Evolutionary conservation across 1,140 invertebrate genomes (phyloP), one percentile per base, ranked within the genome.

Genomic region (Drosophila albomicans): DNA sequence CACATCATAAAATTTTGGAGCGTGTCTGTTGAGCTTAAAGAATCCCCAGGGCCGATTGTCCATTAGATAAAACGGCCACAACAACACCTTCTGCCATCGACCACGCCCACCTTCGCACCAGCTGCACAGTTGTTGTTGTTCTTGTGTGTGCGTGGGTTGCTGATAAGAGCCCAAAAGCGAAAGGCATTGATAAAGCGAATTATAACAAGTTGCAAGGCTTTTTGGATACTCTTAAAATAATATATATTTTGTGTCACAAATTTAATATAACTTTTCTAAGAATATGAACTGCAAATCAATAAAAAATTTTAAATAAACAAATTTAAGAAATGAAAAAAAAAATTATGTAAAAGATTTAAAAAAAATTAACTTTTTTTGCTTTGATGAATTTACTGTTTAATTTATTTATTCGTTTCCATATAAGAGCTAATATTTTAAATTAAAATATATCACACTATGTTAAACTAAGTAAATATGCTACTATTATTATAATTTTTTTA

Each of bases 1-100:
- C 75, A 77, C 75, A 67, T 77, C 69, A 77, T 77, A 77, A 77
- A 77, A 68, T 62, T 61, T 48, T 46, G 56, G 54, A 73, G 70
- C 54, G 46, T 67, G 46, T 38, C 46, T 57, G 54, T 25, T 57
- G 35, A 32, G 35, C 38, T 20, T 41, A 41, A 28, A 11, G 7
- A 54, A 32, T 28, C 51, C 51, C 11, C 5, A 16, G 32, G 35
- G 32, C 8, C 15, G 32, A 32, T 20, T 41, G 54, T 2, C 54
- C 54, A 35, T 57, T 46, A 65, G 63, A 56, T 65, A 46, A 56
- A 65, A 54, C 52, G 66, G 52, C 45, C 70, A 63, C 68, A 57
- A 63, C 68, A 57, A 30, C 15, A 57, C 57, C 56, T 59, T 45
- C 35, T 59, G 25, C 5, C 13, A 57, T 2, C 54, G 35, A 41